Evolutionary conservation across 2,888 invertebrate genomes (phyloP).

Genomic region (Agrotis puta): DNA sequence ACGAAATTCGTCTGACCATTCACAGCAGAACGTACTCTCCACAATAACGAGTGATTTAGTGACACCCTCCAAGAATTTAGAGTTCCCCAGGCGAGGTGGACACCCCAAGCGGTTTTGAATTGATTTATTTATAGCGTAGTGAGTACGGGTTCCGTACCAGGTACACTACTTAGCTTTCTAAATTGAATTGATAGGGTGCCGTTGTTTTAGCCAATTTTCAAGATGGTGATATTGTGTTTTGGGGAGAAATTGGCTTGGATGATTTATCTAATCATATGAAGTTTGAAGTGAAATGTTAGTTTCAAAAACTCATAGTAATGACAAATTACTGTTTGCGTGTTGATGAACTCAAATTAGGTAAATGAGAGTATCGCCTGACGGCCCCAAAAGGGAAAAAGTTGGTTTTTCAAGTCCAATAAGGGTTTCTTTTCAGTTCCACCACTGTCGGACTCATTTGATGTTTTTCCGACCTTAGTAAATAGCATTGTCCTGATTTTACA

Average conservation of each 20-base stretch:
- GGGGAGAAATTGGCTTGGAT: neutral
- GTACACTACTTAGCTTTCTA: constrained; percentile 75
- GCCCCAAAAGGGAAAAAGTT: too few species aligned
- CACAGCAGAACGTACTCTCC: constrained; percentile 69
- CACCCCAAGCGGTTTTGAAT: constrained; percentile 84
- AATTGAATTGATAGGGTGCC: constrained; percentile 71
- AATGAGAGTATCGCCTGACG: too few species aligned
- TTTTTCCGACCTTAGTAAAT: too few species aligned
- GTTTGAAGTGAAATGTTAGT: neutral
- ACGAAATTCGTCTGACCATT: constrained; percentile 55
- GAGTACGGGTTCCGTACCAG: constrained; percentile 77
- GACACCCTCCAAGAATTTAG: constrained; percentile 83
- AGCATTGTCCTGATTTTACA: too few species aligned
- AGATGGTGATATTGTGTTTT: constrained; percentile 17
- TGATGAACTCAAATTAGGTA: too few species aligned
- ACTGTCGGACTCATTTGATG: too few species aligned
- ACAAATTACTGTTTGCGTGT: too few species aligned
- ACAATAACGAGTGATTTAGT: constrained; percentile 86
- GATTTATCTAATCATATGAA: neutral
- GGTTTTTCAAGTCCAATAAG: too few species aligned
- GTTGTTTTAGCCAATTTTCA: constrained; percentile 36
- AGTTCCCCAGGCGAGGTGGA: constrained; percentile 84
- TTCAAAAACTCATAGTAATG: too few species aligned
- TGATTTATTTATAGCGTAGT: constrained; percentile 84
- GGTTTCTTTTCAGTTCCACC: too few species aligned